A percentile compares a stretch with the other conserved stretches of the same genome.
Evolutionary conservation across 2,888 invertebrate genomes (phyloP).

Genomic region (Podabrus alpinus): DNA sequence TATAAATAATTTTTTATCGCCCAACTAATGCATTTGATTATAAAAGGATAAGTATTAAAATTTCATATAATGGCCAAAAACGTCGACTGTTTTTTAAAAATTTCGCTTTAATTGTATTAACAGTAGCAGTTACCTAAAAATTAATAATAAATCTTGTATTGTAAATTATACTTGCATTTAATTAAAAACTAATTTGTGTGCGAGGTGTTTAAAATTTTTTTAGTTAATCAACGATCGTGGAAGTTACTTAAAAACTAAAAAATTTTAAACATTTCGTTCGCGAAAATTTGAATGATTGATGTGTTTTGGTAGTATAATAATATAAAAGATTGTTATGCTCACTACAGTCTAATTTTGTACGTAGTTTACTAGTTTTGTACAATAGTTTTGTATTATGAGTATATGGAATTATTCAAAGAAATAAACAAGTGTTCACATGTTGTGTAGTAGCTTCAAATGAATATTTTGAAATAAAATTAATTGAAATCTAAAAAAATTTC

Average conservation of each 20-base stretch:
- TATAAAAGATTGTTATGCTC: constrained; percentile 52
- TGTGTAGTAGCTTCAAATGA: constrained; percentile 49
- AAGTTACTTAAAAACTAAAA: neutral
- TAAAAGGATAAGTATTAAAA: neutral
- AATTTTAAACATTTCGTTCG: constrained; percentile 28
- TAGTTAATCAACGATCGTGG: too few relatives aligned
- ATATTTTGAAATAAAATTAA: constrained; percentile 48
- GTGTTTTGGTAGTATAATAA: constrained; percentile 40
- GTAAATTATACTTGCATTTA: constrained; percentile 19
- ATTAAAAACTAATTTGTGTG: constrained; percentile 4
- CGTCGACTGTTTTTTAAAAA: constrained; percentile 26
- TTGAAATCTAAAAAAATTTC: constrained; percentile 9
- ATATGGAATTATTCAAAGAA: constrained; percentile 42
- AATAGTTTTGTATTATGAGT: constrained; percentile 59
- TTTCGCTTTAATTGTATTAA: constrained; percentile 28
- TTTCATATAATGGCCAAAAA: constrained; percentile 23
- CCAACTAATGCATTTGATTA: neutral
- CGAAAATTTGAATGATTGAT: constrained; percentile 39
- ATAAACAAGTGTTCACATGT: constrained; percentile 45
- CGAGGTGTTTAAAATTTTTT: neutral
- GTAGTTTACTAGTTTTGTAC: constrained; percentile 64
- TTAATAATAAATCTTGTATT: constrained; percentile 1
- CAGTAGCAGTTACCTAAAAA: constrained; percentile 10
- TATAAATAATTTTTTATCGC: neutral
- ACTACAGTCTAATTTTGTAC: constrained; percentile 58